Base-by-base conservation (phyloP, 2,888 invertebrate genomes). In the Synanthedon andrenaeformis region DNA sequence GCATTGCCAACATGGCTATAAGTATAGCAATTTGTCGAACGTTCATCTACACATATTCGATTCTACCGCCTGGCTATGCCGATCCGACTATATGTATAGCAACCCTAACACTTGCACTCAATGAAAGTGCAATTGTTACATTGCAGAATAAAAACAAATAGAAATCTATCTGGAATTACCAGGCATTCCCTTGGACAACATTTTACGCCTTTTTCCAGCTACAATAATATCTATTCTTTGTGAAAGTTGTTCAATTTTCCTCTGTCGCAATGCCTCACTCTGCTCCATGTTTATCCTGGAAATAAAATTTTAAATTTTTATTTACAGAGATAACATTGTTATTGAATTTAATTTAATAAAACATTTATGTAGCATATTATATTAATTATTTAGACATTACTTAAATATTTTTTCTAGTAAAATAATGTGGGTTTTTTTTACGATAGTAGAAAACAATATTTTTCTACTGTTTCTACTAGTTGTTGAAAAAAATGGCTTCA, bases 171-270 rank as follows among this genome's bases (percentile, higher is more conserved):
- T 23, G 1, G 19, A 42, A 19, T 11, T 45, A 45, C 42, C 14
- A 23, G 10, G 17, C 45, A 86, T 65, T 51, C 90, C 90, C 64
- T 85, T 81, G 12, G 83, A 89, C 42, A 90, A 62, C 35, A 92
- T 72, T 70, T 93, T 93, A 67, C 92, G 91, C 59, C 88, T 89
- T 74, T 96, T 96, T 0, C 96, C 96, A 57, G 90, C 90, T 14
- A 95, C 82, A 59, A 97, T 96, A 69, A 91, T 90, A 58, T 93
- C 92, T 55, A 93, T 90, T 79, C 93, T 92, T 51, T 86, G 74
- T 59, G 85, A 79, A 51, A 94, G 79, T 69, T 93, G 90, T 59
- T 88, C 85, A 56, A 90, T 87, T 67, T 93, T 91, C 57, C 89
- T 86, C 55, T 89, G 85, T 63, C 82, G 90, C 17, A 89, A 67